Base-by-base conservation (phyloP, 2,113 vertebrate species). In the Sorex araneus region DNA sequence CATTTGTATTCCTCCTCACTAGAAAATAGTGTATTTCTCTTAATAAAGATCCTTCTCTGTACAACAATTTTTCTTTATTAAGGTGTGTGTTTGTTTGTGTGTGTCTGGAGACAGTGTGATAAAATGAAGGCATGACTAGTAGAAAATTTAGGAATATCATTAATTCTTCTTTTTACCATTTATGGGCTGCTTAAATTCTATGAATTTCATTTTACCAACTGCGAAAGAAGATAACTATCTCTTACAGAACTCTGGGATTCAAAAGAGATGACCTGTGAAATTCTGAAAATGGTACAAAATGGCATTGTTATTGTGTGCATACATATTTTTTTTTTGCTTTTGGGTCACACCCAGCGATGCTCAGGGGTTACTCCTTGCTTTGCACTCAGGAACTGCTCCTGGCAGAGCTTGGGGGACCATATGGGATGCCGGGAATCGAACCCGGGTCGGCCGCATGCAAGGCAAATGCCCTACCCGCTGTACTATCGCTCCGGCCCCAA, bases 131-230 rank as follows among this genome's bases (percentile, higher is more conserved):
- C 34, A 88, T 69, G 8, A 84, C 9, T 64, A 67, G 10, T 16
- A 80, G 75, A 89, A 93, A 90, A 89, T 18, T 50, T 75, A 50
- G 6, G 43, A 70, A 66, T 34, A 78, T 77, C 15, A 81, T 75
- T 87, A 87, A 74, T 7, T 90, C 23, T 75, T 16, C 12, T 32
- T 54, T 1, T 86, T 76, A 57, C 10, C 78, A 85, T 19, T 15
- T 23, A 78, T 83, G 6, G 73, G 21, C 12, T 74, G 27, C 19
- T 80, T 91, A 91, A 50, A 64, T 76, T 87, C 82, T 84, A 34
- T 21, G 2, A 84, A 71, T 57, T 78, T 30, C 90, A 6, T 79
- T 84, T 89, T 63, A 19, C 60, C 12, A 84, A 83, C 8, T 47
- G 23, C 19, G 80, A 89, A 79, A 90, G 32, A 73, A 32, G 47